These are phyloP conservation scores for Chesias legatella DNA, from an alignment of 2,888 invertebrate genomes.

Conservation along the genomic window DNA sequence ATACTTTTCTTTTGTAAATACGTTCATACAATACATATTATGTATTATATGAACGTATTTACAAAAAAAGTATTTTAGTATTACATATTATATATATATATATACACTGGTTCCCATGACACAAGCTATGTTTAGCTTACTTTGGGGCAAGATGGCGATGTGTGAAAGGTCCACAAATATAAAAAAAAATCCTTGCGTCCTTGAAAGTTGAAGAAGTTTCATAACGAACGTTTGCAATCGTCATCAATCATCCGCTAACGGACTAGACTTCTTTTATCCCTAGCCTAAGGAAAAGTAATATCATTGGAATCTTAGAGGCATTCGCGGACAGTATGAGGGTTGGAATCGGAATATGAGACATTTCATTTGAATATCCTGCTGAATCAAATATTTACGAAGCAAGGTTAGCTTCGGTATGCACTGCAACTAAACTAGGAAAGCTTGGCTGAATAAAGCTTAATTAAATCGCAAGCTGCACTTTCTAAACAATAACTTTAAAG, in stretches of 20 bases:
- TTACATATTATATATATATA: no score
- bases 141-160: no score
- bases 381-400: conserved; percentile 35
- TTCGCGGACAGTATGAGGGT: conserved; percentile 31
- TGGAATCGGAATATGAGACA: conserved; percentile 23
- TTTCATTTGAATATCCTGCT: conserved; percentile 32
- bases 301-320: conserved; percentile 30
- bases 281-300: conserved; percentile 26
- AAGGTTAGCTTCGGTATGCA: conserved; percentile 29
- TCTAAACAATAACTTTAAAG: conserved; percentile 11
- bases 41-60: no score
- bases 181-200: no score
- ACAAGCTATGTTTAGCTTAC: no score
- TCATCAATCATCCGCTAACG: conserved; percentile 16
- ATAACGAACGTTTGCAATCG: conserved; percentile 18
- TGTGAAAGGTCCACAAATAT: no score
- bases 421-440: conserved; percentile 25
- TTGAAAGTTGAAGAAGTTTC: conserved; percentile 20
- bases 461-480: conserved; percentile 16
- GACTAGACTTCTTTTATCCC: not conserved
- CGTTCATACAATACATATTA: no score
- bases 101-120: no score
- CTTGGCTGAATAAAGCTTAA: conserved; percentile 15
- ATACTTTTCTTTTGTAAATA: no score
- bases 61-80: no score